Conservation (phyloP, 2,797 vertebrate genomes). For the Apogon hyalosoma region DNA sequence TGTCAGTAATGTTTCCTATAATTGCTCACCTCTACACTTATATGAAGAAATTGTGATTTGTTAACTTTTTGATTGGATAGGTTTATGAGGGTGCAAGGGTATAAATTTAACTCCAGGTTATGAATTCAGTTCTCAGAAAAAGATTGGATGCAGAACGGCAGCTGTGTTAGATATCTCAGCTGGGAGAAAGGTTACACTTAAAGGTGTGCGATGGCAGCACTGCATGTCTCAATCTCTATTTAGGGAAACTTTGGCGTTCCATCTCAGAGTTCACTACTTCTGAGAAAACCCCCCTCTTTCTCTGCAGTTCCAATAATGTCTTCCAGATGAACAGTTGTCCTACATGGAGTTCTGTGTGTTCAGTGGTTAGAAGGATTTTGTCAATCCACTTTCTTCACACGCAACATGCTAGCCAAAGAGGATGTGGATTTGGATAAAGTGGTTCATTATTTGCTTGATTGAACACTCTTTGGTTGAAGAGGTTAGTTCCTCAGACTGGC, state of each 20-base stretch:
- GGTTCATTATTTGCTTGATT: constrained; percentile 66
- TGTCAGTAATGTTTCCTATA: too few species aligned
- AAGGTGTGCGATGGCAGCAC: constrained; percentile 69
- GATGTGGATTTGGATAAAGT: constrained; percentile 69
- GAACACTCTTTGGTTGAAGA: constrained; percentile 40
- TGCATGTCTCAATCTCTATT: constrained; percentile 75
- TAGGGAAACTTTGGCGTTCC: constrained; percentile 74
- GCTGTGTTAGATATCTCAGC: constrained; percentile 78
- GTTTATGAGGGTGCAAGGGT: constrained; percentile 5
- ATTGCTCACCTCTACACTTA: too few species aligned
- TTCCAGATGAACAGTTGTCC: constrained; percentile 80
- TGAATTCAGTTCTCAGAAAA: constrained; percentile 78
- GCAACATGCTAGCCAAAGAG: constrained; percentile 55
- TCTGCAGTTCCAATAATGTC: constrained; percentile 73
- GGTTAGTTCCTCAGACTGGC: constrained; percentile 30
- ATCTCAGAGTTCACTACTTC: constrained; percentile 77
- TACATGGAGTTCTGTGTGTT: constrained; percentile 65
- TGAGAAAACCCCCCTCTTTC: constrained; percentile 61
- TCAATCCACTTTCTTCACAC: constrained; percentile 69
- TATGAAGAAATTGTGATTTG: too few species aligned
- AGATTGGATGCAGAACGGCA: constrained; percentile 55
- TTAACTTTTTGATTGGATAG: too few species aligned
- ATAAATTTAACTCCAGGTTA: constrained; percentile 67
- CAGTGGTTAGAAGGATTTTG: constrained; percentile 55
- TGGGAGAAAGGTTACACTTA: constrained; percentile 78